Conservation (phyloP, 2,888 invertebrate genomes). For the Trissoscelio sp. region DNA sequence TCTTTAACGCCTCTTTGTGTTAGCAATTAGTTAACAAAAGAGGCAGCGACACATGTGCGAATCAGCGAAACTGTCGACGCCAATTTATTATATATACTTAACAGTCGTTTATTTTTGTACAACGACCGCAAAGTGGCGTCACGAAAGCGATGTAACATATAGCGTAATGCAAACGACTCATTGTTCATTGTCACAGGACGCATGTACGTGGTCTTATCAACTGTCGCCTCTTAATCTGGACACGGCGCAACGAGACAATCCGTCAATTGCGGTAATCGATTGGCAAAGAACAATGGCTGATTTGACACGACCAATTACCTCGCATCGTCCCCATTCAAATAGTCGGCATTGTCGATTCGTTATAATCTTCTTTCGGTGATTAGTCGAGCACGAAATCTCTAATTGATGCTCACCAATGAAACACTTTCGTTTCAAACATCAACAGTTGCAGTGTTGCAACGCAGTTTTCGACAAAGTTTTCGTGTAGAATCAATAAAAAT, state of each 20-base stretch:
- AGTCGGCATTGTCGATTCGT: constrained; percentile 53
- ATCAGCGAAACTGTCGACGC: background rate
- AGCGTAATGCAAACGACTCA: constrained; percentile 41
- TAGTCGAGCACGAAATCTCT: constrained; percentile 50
- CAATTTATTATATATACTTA: no score
- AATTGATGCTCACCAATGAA: constrained; percentile 24
- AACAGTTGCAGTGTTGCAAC: background rate
- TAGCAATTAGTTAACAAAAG: constrained; percentile 21
- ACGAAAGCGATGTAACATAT: constrained; percentile 22
- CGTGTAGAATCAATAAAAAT: no score
- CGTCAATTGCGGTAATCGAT: constrained; percentile 60
- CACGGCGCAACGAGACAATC: constrained; percentile 47
- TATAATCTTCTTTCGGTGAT: constrained; percentile 62
- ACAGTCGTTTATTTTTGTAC: constrained; percentile 34
- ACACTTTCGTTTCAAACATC: constrained; percentile 2
- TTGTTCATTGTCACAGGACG: constrained; percentile 46
- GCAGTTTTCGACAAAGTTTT: no score
- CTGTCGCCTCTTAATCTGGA: constrained; percentile 62
- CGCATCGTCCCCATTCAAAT: constrained; percentile 47
- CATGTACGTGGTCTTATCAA: constrained; percentile 58
- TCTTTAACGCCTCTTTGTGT: background rate
- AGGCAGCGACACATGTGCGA: constrained; percentile 7
- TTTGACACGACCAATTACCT: constrained; percentile 61
- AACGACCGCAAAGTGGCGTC: constrained; percentile 21
- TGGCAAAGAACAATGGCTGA: constrained; percentile 61